These are phyloP conservation scores for human DNA, from an alignment of 2,113 vertebrate species.

Conservation along the genomic window DNA sequence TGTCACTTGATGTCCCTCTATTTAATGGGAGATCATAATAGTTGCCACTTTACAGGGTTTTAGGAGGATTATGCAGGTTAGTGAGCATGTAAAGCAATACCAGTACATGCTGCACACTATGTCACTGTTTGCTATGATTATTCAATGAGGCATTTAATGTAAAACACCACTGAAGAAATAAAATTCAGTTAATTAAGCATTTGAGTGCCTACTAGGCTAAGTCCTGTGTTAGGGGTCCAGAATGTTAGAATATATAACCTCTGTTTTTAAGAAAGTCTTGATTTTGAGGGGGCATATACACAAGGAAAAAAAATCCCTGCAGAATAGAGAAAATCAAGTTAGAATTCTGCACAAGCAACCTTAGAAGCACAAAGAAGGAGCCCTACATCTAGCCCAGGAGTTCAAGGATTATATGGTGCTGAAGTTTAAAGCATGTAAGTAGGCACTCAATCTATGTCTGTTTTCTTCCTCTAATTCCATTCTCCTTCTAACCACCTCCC, in stretches of 20 bases:
- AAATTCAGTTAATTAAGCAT: neutral
- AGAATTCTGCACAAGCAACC: neutral
- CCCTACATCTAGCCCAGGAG: neutral
- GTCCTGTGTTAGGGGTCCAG: neutral
- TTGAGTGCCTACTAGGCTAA: neutral
- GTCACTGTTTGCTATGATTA: neutral
- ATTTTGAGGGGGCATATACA: neutral
- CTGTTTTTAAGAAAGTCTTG: slow-evolving; percentile 1
- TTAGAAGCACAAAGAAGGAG: neutral
- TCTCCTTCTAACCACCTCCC: neutral
- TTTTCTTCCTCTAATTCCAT: neutral
- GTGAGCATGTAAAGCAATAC: neutral
- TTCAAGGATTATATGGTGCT: neutral
- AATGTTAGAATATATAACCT: neutral
- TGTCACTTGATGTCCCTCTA: neutral
- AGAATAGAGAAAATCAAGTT: neutral
- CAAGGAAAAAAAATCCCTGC: neutral
- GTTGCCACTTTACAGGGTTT: neutral
- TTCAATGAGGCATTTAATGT: neutral
- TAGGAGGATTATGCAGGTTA: neutral
- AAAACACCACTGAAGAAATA: neutral
- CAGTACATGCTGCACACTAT: neutral
- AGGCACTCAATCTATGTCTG: neutral
- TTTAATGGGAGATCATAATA: neutral
- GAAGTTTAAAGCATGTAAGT: neutral